phyloP scores from a whole-genome alignment of 2,888 invertebrate species.

The Epiblema foenella region DNA sequence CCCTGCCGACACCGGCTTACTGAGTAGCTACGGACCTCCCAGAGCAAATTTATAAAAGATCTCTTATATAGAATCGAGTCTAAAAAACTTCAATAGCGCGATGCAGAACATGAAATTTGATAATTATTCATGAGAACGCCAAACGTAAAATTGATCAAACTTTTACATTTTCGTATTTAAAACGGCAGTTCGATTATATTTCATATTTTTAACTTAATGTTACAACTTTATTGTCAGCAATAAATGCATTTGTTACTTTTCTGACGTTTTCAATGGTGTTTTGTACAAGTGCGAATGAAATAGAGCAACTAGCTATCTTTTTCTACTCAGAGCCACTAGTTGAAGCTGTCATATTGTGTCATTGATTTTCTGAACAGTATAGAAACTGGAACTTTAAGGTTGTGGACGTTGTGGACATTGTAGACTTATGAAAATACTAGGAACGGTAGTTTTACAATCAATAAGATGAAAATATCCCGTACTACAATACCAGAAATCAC shows the following conservation, averaged over 20 bases:
- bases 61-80: slow-evolving; percentile 50
- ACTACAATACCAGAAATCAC: slow-evolving; percentile 12
- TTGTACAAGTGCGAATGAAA: slow-evolving; percentile 38
- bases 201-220: not conserved
- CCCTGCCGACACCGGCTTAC: slow-evolving; percentile 75
- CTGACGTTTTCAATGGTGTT: slow-evolving; percentile 29
- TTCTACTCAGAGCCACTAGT: slow-evolving; percentile 15
- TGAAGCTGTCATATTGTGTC: slow-evolving; percentile 3
- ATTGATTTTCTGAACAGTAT: slow-evolving; percentile 48
- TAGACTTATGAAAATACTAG: slow-evolving; percentile 4
- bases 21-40: slow-evolving; percentile 83
- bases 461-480: slow-evolving; percentile 25
- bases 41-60: rapidly evolving
- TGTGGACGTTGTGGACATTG: too few relatives aligned
- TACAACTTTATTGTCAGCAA: not conserved
- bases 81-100: slow-evolving; percentile 66
- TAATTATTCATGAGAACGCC: slow-evolving; percentile 43
- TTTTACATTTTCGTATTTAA: not conserved
- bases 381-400: not conserved
- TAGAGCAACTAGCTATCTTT: slow-evolving; percentile 5
- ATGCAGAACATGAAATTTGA: slow-evolving; percentile 61
- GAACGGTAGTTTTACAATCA: slow-evolving; percentile 11
- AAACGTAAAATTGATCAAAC: not conserved
- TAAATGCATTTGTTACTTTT: slow-evolving; percentile 26
- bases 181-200: not conserved